Conservation (phyloP, 2,797 vertebrate species). For the Gambusia yucatana region DNA sequence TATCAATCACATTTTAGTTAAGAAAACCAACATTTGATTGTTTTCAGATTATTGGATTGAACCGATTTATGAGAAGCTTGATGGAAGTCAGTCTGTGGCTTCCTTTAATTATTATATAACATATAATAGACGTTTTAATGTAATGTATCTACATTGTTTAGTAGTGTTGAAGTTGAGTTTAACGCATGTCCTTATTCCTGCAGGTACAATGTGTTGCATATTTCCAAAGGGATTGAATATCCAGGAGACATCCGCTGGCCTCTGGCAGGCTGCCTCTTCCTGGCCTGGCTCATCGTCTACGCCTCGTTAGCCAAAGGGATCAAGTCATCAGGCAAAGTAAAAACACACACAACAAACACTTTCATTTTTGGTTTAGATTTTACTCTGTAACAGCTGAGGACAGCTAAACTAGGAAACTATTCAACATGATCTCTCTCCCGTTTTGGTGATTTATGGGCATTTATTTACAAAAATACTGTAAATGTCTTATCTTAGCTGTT, state of each 20-base stretch:
- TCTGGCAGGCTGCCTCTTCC: slow-evolving; percentile 88
- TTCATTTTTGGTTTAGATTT: neutral
- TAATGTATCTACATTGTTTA: neutral
- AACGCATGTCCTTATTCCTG: slow-evolving; percentile 10
- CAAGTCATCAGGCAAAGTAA: slow-evolving; percentile 98
- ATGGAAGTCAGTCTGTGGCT: neutral
- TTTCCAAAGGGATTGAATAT: slow-evolving; percentile 96
- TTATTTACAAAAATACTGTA: too few species aligned
- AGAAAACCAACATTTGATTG: neutral
- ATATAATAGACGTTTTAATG: neutral
- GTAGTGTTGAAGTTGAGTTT: slow-evolving; percentile 11
- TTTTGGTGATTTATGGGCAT: too few species aligned
- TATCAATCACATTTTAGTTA: neutral
- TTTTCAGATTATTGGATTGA: neutral
- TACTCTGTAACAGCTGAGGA: neutral
- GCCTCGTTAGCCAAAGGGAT: slow-evolving; percentile 97
- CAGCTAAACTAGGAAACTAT: too few species aligned
- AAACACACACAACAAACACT: neutral
- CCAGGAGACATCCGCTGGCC: slow-evolving; percentile 96
- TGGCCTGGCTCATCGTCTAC: slow-evolving; percentile 98
- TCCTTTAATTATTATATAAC: neutral
- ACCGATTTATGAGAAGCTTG: neutral
- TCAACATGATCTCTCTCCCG: too few species aligned
- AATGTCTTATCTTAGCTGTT: neutral
- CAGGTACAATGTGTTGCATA: slow-evolving; percentile 98